Base-by-base conservation (phyloP, 2,113 vertebrate genomes). In the Zosterops japonicus region DNA sequence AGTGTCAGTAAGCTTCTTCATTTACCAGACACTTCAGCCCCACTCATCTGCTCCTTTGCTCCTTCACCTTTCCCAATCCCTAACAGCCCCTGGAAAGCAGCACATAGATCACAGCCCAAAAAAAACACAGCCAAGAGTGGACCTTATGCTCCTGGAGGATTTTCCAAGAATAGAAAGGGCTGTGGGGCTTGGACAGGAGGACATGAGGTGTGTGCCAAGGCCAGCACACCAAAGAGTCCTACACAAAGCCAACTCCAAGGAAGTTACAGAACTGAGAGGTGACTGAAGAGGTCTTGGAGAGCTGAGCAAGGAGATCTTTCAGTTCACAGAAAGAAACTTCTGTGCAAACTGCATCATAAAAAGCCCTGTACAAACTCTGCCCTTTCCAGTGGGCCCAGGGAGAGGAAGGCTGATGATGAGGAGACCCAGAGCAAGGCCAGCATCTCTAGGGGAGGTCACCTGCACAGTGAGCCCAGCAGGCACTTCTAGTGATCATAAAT, bases 81-180 rank as follows among this genome's bases (percentile, higher is more conserved):
- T 44, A 56, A 39, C 1, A 11, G 6, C 27, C 55, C 59, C 4
- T 2, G 12, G 18, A 70, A 70, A 61, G 42, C 27, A 20, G 20
- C 0, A 3, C 16, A 10, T 0, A 49, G 31, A 69, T 11, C 1
- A 4, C 2, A 89, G 55, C 36, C 65, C 31, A 12, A 4, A 57
- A 59, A 55, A 13, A 1, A 0, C 83, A 71, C 14, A 59, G 36
- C 17, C 1, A 1, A 5, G 55, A 15, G 17, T 19, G 46, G 63
- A 69, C 9, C 16, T 80, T 3, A 17, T 11, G 36, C 61, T 61
- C 28, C 59, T 44, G 36, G 24, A 88, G 44, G 55, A 41, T 35
- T 12, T 91, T 60, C 18, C 23, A 39, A n/a, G 86, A 39, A 60
- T 4, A 3, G 63, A 69, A 47, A 53, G 0, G 2, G 61, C 35